Percentiles rank a stretch among this genome's conserved stretches.
Conservation (phyloP, 2,888 invertebrate genomes). For the Conistra vaccinii region DNA sequence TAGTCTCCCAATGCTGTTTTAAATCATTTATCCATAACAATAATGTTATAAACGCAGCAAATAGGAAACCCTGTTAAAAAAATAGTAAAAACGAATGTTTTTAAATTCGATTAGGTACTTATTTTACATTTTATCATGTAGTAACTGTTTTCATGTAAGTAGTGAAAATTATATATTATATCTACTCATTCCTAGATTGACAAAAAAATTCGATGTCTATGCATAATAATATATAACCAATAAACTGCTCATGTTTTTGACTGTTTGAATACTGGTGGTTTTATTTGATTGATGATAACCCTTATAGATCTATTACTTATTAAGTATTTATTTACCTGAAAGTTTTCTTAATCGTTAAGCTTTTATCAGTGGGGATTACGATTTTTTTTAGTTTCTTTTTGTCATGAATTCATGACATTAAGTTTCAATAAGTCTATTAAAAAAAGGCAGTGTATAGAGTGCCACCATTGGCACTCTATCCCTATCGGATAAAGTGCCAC, state of each 20-base stretch:
- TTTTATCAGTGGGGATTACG: too few species aligned
- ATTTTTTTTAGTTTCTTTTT: too few species aligned
- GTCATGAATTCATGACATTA: too few species aligned
- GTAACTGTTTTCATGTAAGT: slow-evolving; percentile 21
- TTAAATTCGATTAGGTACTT: slow-evolving; percentile 38
- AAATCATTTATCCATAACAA: slow-evolving; percentile 6
- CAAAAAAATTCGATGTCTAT: slow-evolving; percentile 35
- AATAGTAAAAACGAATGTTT: slow-evolving; percentile 24
- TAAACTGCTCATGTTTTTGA: slow-evolving; percentile 39
- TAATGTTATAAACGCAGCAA: not conserved
- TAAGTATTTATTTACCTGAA: not conserved
- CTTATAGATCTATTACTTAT: not conserved
- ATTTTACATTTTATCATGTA: not conserved
- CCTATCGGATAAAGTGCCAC: too few species aligned
- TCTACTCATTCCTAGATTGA: not conserved
- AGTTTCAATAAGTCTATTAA: not conserved
- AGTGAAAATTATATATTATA: slow-evolving; percentile 4
- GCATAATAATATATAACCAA: slow-evolving; percentile 17
- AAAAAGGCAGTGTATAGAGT: too few species aligned
- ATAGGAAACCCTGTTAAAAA: slow-evolving; percentile 23
- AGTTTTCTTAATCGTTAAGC: too few species aligned
- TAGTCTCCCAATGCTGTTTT: slow-evolving; percentile 4
- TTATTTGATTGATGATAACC: slow-evolving; percentile 30
- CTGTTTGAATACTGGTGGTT: slow-evolving; percentile 21
- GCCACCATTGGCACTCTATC: too few species aligned